Evolutionary conservation across 2,113 vertebrate genomes (phyloP), one percentile per base, ranked within the genome.

Genomic region (Rousettus leschenaultii): DNA sequence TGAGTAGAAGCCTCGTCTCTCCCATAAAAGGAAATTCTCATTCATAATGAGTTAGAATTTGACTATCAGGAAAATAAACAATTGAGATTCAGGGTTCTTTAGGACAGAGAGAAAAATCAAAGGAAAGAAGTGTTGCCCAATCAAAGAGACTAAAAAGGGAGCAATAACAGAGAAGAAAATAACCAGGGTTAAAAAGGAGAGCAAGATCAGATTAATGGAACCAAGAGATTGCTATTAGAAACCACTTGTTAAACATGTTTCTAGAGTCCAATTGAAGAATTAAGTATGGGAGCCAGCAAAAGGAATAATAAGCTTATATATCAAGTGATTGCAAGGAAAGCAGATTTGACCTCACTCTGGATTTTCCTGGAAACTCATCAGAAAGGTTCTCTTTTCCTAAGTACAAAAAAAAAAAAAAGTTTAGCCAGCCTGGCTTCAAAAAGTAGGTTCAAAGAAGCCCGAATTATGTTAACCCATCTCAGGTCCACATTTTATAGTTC

Each of bases 281-380:
- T 45, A 48, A 53, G 13, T 38, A n/a, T 65, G 51, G 66, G 70
- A 21, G 11, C 28, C 51, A 79, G 43, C 53, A 71, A 93, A 93
- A 85, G 19, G n/a, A 80, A 80, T 92, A 93, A 86, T 57, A 83
- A 18, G 61, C 51, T 94, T 92, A 94, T 12, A 66, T 71, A 22
- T 70, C 88, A 96, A 94, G 24, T 92, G 91, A 89, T 83, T 15
- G 0, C 57, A 95, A 92, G 92, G 19, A 96, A 95, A 84, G 43
- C 48, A 79, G 68, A 63, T 96, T 86, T 92, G 38, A 90, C 65
- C 45, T 79, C 90, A 95, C 53, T 66, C 75, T 21, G 28, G 61
- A 59, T 75, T 90, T 7, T 48, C 28, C 43, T 70, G 22, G 48
- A 26, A 96, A 95, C 33, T 95, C 63, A n/a, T 61, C 22, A 89